Percentiles rank a stretch among this genome's conserved stretches.
Conservation (phyloP, 2,888 invertebrate species). For the Diabrotica balteata region DNA sequence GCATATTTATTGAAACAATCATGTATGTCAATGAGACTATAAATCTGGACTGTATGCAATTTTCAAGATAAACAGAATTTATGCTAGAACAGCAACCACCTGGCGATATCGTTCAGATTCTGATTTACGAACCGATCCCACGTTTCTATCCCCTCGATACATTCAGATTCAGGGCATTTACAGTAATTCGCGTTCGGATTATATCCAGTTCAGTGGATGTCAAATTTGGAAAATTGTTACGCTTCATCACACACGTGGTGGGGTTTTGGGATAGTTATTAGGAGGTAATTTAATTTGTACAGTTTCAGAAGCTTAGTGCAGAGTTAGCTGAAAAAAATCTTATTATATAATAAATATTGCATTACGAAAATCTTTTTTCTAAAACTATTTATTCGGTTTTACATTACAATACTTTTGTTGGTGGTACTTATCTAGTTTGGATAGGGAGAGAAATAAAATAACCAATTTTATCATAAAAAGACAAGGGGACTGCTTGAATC, state of each 20-base stretch:
- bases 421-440: no score
- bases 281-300: not conserved
- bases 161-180: slow-evolving; percentile 41
- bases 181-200: slow-evolving; percentile 37
- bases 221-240: slow-evolving; percentile 31
- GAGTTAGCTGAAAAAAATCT: no score
- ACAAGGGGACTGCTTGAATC: no score
- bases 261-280: not conserved
- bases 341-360: no score
- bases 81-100: slow-evolving; percentile 33
- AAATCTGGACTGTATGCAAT: slow-evolving; percentile 34
- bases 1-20: slow-evolving; percentile 44
- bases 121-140: slow-evolving; percentile 43
- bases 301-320: not conserved
- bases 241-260: slow-evolving; percentile 19
- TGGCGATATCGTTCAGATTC: slow-evolving; percentile 40
- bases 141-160: slow-evolving; percentile 36
- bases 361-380: no score
- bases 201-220: slow-evolving; percentile 37
- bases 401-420: no score
- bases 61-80: slow-evolving; percentile 36
- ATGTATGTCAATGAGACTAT: slow-evolving; percentile 38
- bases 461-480: no score
- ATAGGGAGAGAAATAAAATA: no score
- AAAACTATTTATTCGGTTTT: no score